Conservation (phyloP, 2,113 vertebrate genomes). For the Synchiropus splendidus region DNA sequence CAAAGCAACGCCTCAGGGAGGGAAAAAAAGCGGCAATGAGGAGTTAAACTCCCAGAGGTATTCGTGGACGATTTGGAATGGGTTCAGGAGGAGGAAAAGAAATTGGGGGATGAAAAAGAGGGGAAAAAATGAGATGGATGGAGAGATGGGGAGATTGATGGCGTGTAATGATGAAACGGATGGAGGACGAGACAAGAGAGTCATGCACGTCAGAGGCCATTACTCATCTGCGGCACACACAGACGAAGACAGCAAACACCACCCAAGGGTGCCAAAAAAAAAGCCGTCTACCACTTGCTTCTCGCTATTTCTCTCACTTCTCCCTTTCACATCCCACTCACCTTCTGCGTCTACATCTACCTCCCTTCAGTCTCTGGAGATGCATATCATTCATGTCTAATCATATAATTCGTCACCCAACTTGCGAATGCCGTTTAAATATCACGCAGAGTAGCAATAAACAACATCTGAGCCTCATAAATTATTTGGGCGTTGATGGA, state of each 20-base stretch:
- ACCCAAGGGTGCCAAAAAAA: constrained; percentile 36
- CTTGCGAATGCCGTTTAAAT: constrained; percentile 9
- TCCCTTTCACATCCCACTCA: constrained; percentile 10
- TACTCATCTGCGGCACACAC: constrained; percentile 35
- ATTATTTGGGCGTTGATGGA: background rate
- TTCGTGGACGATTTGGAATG: constrained; percentile 15
- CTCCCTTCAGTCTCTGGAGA: constrained; percentile 5
- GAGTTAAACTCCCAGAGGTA: constrained; percentile 37
- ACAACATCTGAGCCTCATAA: background rate
- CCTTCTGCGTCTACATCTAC: constrained; percentile 14
- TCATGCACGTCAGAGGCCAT: constrained; percentile 52
- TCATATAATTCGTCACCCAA: constrained; percentile 8
- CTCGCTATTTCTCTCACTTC: constrained; percentile 18
- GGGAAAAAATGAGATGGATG: constrained; percentile 30
- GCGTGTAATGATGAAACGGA: constrained; percentile 61
- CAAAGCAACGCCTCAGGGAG: constrained; percentile 23
- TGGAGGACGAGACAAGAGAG: constrained; percentile 58
- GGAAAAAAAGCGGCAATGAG: constrained; percentile 2
- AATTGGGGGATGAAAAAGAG: background rate
- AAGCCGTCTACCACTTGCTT: constrained; percentile 32
- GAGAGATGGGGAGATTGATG: constrained; percentile 56
- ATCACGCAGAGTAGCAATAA: background rate
- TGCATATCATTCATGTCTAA: constrained; percentile 16
- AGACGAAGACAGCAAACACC: constrained; percentile 14
- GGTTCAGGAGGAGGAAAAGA: constrained; percentile 3